Percentiles rank a stretch among this genome's conserved stretches.
These are phyloP conservation scores for Dicycla oo DNA, from an alignment of 2,888 invertebrate species.

Conservation along the genomic window DNA sequence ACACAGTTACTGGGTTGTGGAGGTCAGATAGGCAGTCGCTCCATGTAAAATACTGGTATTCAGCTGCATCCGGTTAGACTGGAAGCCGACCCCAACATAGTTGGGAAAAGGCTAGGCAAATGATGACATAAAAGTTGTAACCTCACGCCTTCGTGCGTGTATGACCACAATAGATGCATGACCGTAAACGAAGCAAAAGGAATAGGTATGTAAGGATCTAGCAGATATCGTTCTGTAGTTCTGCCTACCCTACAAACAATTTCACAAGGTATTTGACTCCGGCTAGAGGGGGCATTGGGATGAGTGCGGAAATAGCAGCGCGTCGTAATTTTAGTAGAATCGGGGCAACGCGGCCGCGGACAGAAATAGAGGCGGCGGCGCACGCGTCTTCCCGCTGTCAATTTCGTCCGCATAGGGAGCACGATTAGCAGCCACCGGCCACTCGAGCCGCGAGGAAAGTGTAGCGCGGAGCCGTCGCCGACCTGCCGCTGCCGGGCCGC, in stretches of 20 bases:
- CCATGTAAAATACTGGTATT: neutral
- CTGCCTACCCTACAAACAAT: no score
- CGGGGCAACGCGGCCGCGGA: conserved; percentile 90
- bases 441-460: conserved; percentile 59
- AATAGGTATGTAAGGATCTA: no score
- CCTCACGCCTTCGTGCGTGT: no score
- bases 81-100: no score
- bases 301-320: conserved; percentile 89
- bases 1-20: neutral
- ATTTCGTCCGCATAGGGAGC: conserved; percentile 89
- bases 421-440: conserved; percentile 80
- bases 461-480: conserved; percentile 50
- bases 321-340: conserved; percentile 90
- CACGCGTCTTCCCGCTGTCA: conserved; percentile 86
- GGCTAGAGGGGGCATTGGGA: conserved; percentile 81
- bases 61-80: neutral
- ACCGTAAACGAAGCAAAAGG: no score
- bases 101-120: no score
- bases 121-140: no score
- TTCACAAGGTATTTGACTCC: conserved; percentile 82
- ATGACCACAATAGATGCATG: no score
- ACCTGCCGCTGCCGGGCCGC: conserved; percentile 50
- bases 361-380: conserved; percentile 87
- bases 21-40: neutral
- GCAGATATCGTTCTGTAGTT: no score